Base-by-base conservation (phyloP, 2,888 invertebrate genomes). In the Drosophila mercatorum region DNA sequence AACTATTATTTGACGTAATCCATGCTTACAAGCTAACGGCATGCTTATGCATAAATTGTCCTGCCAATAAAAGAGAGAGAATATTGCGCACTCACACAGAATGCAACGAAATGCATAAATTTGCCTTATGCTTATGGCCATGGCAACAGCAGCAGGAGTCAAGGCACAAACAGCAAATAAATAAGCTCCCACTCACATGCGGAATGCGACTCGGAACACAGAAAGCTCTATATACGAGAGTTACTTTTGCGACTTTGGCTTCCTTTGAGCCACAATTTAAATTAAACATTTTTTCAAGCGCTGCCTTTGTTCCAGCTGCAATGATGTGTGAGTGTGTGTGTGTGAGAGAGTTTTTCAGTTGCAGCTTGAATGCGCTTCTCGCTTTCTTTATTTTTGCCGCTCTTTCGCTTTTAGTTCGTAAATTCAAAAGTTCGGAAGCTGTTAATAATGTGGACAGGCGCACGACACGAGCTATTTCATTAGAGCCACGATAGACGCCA, bases 401-500 rank as follows among this genome's bases (percentile, higher is more conserved):
- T 63, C n/a, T 40, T 22, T 43, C 43, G 34, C 55, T 36, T 73
- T 68, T 63, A 52, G 56, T 75, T 79, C 75, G 83, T 60, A 72
- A 74, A 84, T 81, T 80, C 72, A 83, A 85, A 80, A 83, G 76
- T 84, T 88, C 67, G 79, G 77, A 80, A 81, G 73, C 88, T 86
- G 83, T 81, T 88, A 83, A 87, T 84, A 87, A 81, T 81, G 81
- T 83, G 77, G 83, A 88, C 88, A 83, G 80, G 83, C 85, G 65
- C 65, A 83, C 79, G 88, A 86, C 88, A 84, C 80, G 56, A 84
- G 88, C 84, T 86, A 87, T 87, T 87, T 87, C 86, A 86, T 87
- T 87, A 81, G 73, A 70, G 68, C 40, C 63, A 58, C 68, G 10
- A 11, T 26, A 14, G 44, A 57, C 59, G 66, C 56, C 68, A 58